Evolutionary conservation across 2,888 invertebrate species (phyloP), one percentile per base, ranked within the genome.

Genomic region (Hydraecia micacea): DNA sequence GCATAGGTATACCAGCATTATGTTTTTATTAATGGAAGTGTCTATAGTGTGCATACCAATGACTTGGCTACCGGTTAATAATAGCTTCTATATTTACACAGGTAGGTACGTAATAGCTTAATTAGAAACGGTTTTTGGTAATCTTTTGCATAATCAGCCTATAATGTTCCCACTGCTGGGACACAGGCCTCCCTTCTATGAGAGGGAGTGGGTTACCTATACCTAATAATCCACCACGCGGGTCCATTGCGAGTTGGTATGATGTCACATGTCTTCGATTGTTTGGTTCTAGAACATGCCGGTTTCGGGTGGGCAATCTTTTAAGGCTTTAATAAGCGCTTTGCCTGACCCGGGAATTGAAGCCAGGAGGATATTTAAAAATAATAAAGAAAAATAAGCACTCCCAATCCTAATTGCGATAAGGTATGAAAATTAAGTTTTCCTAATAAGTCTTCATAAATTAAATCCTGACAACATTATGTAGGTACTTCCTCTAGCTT

Each of bases 41-140:
- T 62, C 28, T 71, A 63, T 76, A 67, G 42, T 67, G 49, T 25
- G 86, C 83, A 86, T 82, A 82, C 70, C 42, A 76, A 82, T 86
- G 32, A 60, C 13, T 25, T 76, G 8, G 67, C 77, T 83, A 83
- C 83, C 60, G 86, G 42, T 71, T 55, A 3, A 0, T 67, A 28
- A 62, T 28, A 52, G 55, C 63, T 79, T 15, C 42, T 9, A n/a
- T 6, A 58, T 68, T 65, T 62, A 78, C 42, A 18, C 21, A 9
- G n/a, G 1, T 49, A 63, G 9, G 11, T 15, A 9, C 39, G 5
- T 52, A 80, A 80, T 32, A 49, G 52, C 49, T 77, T 79, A 68
- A 68, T 80, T 32, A 39, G 13, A n/a, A 36, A 36, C 15, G 25
- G 21, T 15, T 39, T 77, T 46, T 15, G 42, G 42, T 21, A 32